These are phyloP conservation scores for Thymelicus sylvestris DNA, from an alignment of 2,888 invertebrate genomes.

Conservation along the genomic window DNA sequence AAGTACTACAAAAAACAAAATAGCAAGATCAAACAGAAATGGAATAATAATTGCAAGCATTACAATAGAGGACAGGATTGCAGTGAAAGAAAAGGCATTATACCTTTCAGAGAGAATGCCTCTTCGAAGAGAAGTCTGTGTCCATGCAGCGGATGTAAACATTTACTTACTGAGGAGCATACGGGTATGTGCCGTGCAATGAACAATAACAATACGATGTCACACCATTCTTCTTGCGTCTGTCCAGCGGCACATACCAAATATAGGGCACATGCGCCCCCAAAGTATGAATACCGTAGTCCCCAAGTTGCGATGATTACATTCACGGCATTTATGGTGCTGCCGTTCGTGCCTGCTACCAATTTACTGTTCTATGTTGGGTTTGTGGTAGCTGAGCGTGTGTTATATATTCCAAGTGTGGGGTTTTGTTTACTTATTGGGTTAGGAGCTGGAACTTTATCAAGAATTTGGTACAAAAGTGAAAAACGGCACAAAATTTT, in stretches of 20 bases:
- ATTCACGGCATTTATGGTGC: conserved; percentile 90
- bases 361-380: conserved; percentile 99
- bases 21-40: conserved; percentile 73
- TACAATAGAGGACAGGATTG: conserved; percentile 72
- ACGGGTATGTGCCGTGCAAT: conserved; percentile 88
- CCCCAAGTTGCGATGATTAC: conserved; percentile 81
- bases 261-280: conserved; percentile 59
- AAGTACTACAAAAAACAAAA: conserved; percentile 75
- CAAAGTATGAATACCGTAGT: conserved; percentile 66
- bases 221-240: conserved; percentile 79
- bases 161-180: conserved; percentile 87
- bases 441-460: conserved; percentile 85
- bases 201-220: conserved; percentile 89
- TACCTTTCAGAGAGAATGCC: conserved; percentile 66
- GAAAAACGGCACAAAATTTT: conserved; percentile 72
- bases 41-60: conserved; percentile 74
- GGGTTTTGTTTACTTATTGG: conserved; percentile 96
- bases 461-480: conserved; percentile 73
- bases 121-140: conserved; percentile 73
- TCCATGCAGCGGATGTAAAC: conserved; percentile 88
- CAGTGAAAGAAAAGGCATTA: conserved; percentile 70
- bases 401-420: conserved; percentile 97
- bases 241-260: conserved; percentile 64
- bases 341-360: conserved; percentile 98
- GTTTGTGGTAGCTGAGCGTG: conserved; percentile 98